Base-by-base conservation (phyloP, 2,113 vertebrate species). In the Rhinolophus ferrumequinum region DNA sequence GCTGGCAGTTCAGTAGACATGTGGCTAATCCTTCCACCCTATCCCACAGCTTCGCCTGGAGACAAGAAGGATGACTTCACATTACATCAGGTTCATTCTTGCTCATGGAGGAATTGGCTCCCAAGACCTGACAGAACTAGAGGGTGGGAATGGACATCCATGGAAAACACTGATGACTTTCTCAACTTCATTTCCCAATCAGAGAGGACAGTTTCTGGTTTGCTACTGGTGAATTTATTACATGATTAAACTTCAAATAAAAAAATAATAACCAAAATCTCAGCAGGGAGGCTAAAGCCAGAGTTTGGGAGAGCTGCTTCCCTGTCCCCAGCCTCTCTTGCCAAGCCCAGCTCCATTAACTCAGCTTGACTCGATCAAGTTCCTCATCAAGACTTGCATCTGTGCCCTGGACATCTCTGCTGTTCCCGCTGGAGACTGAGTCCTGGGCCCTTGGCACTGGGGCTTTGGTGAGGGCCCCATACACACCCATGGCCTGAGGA, bases 401-500 rank as follows among this genome's bases (percentile, higher is more conserved):
- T n/a, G 83, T 69, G 73, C 79, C 38, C 54, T 92, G 88, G 92
- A 28, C 92, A 58, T 88, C 79, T 93, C 92, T 96, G 87, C 26
- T 92, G 93, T 9, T 96, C 47, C 70, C n/a, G 6, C 33, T 93
- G 69, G 98, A 93, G 44, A 56, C 54, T 0, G 94, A 85, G 66
- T 88, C 79, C 83, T 83, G 95, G 77, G 80, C 9, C 60, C 50
- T 87, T 4, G 95, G 69, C 21, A 69, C 64, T 9, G 69, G 50
- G 56, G 90, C 47, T 97, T 98, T 99, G 97, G 98, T 98, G 96
- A 99, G 96, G 0, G 98, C 97, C 26, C 97, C 87, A 56, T 99
- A 99, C 4, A 99, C 98, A 22, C 98, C 98, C 98, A 99, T 97
- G 28, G 99, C 99, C 98, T 99, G 85, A 3, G 60, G n/a, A 80